phyloP scores from a whole-genome alignment of 2,888 invertebrate genomes.

The Ceriagrion tenellum region DNA sequence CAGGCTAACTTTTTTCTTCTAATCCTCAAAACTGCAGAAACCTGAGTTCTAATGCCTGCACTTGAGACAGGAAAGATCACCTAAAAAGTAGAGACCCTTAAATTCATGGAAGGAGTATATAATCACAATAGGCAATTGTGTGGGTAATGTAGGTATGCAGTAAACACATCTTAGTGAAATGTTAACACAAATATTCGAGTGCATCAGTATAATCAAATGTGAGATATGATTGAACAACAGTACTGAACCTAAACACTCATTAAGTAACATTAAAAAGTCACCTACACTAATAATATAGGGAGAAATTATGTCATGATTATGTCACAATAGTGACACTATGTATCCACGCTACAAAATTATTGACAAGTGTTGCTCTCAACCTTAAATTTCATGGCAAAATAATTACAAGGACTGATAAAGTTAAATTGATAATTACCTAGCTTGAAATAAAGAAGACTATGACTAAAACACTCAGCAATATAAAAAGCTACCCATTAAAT shows the following conservation, averaged over 20 bases:
- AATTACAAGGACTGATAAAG: background rate
- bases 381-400: background rate
- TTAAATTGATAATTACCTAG: background rate
- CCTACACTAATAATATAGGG: background rate
- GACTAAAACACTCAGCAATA: too few species aligned
- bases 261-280: background rate
- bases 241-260: slow-evolving; percentile 44
- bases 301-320: background rate
- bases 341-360: background rate
- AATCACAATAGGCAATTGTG: slow-evolving; percentile 60
- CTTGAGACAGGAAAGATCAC: background rate
- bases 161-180: slow-evolving; percentile 45
- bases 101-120: slow-evolving; percentile 58
- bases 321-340: background rate
- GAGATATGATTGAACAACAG: slow-evolving; percentile 28
- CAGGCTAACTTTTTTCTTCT: slow-evolving; percentile 1
- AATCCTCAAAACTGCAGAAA: slow-evolving; percentile 1
- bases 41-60: slow-evolving; percentile 53
- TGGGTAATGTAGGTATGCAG: slow-evolving; percentile 43
- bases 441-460: too few species aligned
- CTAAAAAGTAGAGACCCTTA: slow-evolving; percentile 10
- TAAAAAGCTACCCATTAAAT: background rate
- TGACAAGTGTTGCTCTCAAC: background rate
- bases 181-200: slow-evolving; percentile 46
- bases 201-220: slow-evolving; percentile 45